Base-by-base conservation (phyloP, 2,888 invertebrate species). In the Eupithecia exiguata region DNA sequence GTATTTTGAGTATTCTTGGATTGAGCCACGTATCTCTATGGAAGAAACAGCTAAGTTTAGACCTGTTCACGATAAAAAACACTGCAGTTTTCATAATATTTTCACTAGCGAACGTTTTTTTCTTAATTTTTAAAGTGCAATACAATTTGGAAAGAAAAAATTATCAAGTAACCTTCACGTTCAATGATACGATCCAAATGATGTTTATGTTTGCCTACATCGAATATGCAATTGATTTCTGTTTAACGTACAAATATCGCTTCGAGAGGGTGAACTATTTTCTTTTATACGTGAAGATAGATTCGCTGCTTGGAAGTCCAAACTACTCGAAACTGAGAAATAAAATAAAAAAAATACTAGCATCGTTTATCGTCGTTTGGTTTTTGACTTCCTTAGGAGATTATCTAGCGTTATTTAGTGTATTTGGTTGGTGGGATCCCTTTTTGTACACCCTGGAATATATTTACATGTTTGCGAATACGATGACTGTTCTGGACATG, bases 391-490 rank as follows among this genome's bases (percentile, higher is more conserved):
- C 74, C 4, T 0, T 76, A 0, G 38, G 77, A 7, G 82, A 84
- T 71, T 81, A 77, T 36, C 16, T 61, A 0, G 25, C 71, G 6
- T 84, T 80, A 79, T 5, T 58, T 1, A 18, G 7, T 18, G 68
- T 62, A 0, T 77, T 67, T 7, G 77, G 78, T 0, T 80, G 76
- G 76, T 4, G 68, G 1, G 0, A 25, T 0, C 68, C 78, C 0
- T 73, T 70, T 0, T 68, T 81, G 3, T 81, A 80, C 46, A 38
- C 71, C 1, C 25, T 80, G 14, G 83, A 84, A 63, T 81, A 83
- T 30, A 40, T 84, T 0, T 83, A 79, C 77, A 74, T 78, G 53
- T 84, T 80, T 63, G 25, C 84, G 6, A 84, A 78, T 68, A 70
- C 74, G 38, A 53, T 84, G 10, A 77, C 79, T 5, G 35, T 76